Evolutionary conservation across 2,888 invertebrate genomes (phyloP).

Genomic region (Polyploca ridens): DNA sequence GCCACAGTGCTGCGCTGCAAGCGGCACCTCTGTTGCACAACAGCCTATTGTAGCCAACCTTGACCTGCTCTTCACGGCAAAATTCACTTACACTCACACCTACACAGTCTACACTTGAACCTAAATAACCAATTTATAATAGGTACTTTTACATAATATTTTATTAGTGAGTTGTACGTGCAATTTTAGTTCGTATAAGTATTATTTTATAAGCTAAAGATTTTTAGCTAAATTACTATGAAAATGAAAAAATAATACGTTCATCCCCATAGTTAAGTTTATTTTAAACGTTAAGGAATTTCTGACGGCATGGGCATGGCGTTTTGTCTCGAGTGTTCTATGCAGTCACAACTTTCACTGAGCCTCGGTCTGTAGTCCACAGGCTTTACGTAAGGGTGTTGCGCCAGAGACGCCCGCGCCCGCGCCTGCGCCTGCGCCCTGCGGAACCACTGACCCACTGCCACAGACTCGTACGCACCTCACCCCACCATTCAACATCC

Average conservation of each 20-base stretch:
- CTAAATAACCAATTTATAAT: slow-evolving; percentile 35
- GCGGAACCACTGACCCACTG: slow-evolving; percentile 82
- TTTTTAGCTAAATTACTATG: too few species aligned
- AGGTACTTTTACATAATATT: slow-evolving; percentile 31
- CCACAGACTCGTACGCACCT: slow-evolving; percentile 58
- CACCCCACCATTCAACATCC: slow-evolving; percentile 59
- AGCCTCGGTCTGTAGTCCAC: slow-evolving; percentile 57
- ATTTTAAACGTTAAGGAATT: slow-evolving; percentile 21
- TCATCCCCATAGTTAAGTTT: not conserved
- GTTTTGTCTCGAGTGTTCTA: slow-evolving; percentile 62
- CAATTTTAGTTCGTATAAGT: not conserved
- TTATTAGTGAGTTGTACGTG: slow-evolving; percentile 19
- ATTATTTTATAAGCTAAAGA: too few species aligned
- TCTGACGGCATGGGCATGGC: slow-evolving; percentile 28
- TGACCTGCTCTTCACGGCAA: slow-evolving; percentile 75
- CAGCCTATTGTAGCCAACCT: slow-evolving; percentile 66
- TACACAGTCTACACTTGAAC: slow-evolving; percentile 63
- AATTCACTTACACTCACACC: slow-evolving; percentile 65
- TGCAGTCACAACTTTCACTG: slow-evolving; percentile 74
- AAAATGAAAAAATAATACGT: not conserved
- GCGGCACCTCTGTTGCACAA: slow-evolving; percentile 66
- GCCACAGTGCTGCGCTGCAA: slow-evolving; percentile 44
- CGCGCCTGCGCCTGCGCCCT: slow-evolving; percentile 66
- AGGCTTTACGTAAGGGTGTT: slow-evolving; percentile 80
- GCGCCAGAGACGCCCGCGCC: slow-evolving; percentile 69